Base-by-base conservation (phyloP, 2,113 vertebrate genomes). In the Podilymbus podiceps region DNA sequence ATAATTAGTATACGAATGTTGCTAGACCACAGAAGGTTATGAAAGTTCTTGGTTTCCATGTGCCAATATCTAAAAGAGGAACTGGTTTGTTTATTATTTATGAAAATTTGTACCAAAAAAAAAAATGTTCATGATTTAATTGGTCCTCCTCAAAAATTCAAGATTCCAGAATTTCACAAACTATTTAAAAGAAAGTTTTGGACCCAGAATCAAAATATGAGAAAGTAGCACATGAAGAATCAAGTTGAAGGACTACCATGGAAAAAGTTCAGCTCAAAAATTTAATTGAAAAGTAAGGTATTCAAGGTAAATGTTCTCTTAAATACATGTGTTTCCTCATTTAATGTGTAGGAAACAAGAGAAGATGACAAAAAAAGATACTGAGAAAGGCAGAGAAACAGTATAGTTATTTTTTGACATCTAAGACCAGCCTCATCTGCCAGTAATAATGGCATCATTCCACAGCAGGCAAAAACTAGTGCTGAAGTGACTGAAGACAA, bases 21-120 rank as follows among this genome's bases (percentile, higher is more conserved):
- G 59, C 89, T 60, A 85, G 77, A 95, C 83, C 92, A 94, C 79
- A 92, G 27, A 53, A 69, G 60, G 75, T 97, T 96, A 97, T 89
- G 96, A 95, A 97, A 97, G 94, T 91, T 95, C 50, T 90, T 91
- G 88, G 49, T 91, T 94, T 96, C 38, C 72, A 89, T 88, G 81
- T 96, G 49, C 88, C 86, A 97, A 96, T 92, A 74, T 55, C 73
- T 91, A 95, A 92, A 96, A 97, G 96, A 96, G 94, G 85, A 98
- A 97, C 88, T 60, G 33, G 42, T 87, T 60, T 95, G 79, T 96
- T 91, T 90, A 86, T 95, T 75, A 88, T 66, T 95, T 93, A 62
- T 91, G 56, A 93, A 90, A 78, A 90, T 47, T 56, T 88, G 42
- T 85, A 74, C 38, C 68, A 52, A 85, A 89, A 64, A 33, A 71